Conservation (phyloP, 1,140 invertebrate genomes). For the Ips typographus region DNA sequence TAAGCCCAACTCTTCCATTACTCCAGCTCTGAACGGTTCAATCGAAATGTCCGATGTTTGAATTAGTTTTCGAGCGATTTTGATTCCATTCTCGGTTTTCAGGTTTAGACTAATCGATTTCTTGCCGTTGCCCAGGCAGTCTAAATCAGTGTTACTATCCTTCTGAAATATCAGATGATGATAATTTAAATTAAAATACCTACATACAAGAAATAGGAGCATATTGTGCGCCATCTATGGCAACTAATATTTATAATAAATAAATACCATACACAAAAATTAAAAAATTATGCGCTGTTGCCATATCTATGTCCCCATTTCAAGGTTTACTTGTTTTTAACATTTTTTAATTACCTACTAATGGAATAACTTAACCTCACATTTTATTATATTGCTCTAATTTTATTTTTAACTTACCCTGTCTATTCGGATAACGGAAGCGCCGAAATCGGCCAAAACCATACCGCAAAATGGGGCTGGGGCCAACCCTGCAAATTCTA, state of each 20-base stretch:
- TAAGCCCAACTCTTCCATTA: slow-evolving; percentile 91
- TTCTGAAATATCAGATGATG: slow-evolving; percentile 26
- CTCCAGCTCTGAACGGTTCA: slow-evolving; percentile 90
- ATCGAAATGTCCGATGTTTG: slow-evolving; percentile 83
- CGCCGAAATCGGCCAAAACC: slow-evolving; percentile 94
- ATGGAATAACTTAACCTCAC: not conserved
- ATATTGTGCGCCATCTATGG: too few relatives aligned
- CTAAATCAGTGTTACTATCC: slow-evolving; percentile 46
- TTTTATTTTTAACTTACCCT: slow-evolving; percentile 62
- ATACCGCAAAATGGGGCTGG: slow-evolving; percentile 96
- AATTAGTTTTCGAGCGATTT: slow-evolving; percentile 73
- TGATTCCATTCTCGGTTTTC: slow-evolving; percentile 70
- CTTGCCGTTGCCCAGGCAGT: slow-evolving; percentile 83
- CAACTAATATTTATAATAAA: too few relatives aligned
- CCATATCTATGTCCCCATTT: not conserved
- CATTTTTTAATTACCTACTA: not conserved
- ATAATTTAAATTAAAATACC: not conserved
- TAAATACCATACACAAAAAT: too few relatives aligned
- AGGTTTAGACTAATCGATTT: slow-evolving; percentile 80
- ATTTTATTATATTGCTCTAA: not conserved
- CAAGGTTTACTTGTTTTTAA: not conserved
- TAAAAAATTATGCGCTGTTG: too few relatives aligned
- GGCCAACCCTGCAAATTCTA: slow-evolving; percentile 94
- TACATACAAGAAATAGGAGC: too few relatives aligned
- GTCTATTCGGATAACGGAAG: slow-evolving; percentile 85